Evolutionary conservation across 2,797 vertebrate genomes (phyloP), one percentile per base, ranked within the genome.

Genomic region (Astyanax mexicanus): DNA sequence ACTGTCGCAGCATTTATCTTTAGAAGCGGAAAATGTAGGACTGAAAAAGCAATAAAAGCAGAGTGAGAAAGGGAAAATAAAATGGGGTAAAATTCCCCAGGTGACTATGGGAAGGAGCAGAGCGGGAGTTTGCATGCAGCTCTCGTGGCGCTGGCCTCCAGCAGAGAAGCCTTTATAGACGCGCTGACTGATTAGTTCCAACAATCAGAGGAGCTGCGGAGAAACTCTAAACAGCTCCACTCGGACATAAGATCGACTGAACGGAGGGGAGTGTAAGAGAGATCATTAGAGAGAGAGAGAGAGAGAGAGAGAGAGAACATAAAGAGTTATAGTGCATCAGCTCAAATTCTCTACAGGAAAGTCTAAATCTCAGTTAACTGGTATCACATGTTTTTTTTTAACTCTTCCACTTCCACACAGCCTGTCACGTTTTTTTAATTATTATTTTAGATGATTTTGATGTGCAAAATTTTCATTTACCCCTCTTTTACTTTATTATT

Each of bases 111-210:
- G 8, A 49, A 40, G 4, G n/a, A 21, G 58, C 27, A 40, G 19
- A 21, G 15, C 82, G 81, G 81, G 82, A 82, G 89, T 89, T 90
- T 81, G 84, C 74, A 80, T 87, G 83, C 80, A 73, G 66, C 89
- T 85, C 81, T 83, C 82, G 76, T 80, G 79, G 72, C 84, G 91
- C 90, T 88, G 89, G 91, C 90, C 90, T 88, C 80, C 54, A 82
- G 60, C 60, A 67, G 82, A 87, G 84, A 90, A 86, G 85, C 87
- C 86, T 91, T 87, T 90, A 87, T 88, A 86, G 83, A 60, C 66
- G 75, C 81, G 83, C 76, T 13, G 12, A 15, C 81, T 87, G 83
- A 89, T 90, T 87, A 85, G 81, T 69, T 68, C 77, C 32, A 51
- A 64, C 72, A 82, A 84, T 90, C 86, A 87, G 84, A 89, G 81